A percentile compares a stretch with the other conserved stretches of the same genome.
Conservation (phyloP, 2,113 vertebrate species). For the Hippolais icterina region DNA sequence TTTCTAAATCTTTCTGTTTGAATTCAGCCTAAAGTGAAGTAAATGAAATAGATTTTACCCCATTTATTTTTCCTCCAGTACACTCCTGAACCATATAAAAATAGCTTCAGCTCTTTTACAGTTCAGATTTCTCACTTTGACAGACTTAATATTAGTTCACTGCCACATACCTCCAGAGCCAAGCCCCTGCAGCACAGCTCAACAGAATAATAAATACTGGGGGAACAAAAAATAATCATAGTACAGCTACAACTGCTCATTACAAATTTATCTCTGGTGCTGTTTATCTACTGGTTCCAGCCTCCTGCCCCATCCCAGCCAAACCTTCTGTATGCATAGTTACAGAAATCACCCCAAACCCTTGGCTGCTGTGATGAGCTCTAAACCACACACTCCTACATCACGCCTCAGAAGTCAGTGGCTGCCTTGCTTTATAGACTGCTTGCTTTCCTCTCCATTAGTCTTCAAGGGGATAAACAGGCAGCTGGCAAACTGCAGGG, state of each 20-base stretch:
- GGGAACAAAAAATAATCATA: not conserved
- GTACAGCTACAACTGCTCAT: not conserved
- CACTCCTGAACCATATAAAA: not conserved
- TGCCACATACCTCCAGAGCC: not conserved
- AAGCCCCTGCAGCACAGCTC: not conserved
- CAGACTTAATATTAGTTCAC: not conserved
- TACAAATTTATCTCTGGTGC: not conserved
- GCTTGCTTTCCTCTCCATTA: not conserved
- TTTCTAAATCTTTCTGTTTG: not conserved
- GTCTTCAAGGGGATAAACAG: not conserved
- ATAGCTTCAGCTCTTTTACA: not conserved
- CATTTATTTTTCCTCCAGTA: not conserved
- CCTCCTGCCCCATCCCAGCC: not conserved
- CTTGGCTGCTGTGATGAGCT: not conserved
- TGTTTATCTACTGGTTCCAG: conserved; percentile 20
- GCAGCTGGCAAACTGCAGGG: not conserved
- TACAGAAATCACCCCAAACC: not conserved
- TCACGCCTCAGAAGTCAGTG: not conserved
- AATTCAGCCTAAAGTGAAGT: not conserved
- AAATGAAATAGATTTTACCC: not conserved
- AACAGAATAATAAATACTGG: not conserved
- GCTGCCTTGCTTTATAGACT: not conserved
- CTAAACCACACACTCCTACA: not conserved
- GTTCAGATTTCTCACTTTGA: not conserved
- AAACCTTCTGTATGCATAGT: not conserved